Conservation (phyloP, 2,797 vertebrate genomes). For the Pristis pectinata region DNA sequence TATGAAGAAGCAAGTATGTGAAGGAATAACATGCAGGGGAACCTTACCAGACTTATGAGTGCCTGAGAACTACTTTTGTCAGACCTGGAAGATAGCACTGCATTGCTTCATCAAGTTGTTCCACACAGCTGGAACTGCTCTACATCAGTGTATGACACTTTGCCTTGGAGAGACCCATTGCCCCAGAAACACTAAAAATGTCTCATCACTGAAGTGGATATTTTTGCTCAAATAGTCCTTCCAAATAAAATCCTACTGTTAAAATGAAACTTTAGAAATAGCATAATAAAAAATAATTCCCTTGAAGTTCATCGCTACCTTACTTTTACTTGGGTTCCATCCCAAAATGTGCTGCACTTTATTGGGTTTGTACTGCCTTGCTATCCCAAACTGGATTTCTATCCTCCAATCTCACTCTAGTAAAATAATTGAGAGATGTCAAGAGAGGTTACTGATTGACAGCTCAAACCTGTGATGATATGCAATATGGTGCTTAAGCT, state of each 20-base stretch:
- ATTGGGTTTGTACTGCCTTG: not conserved
- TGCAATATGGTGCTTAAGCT: not conserved
- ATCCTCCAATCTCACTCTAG: not conserved
- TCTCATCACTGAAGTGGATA: not conserved
- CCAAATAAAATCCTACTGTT: not conserved
- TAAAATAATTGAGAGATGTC: not conserved
- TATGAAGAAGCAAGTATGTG: not conserved
- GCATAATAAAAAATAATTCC: not conserved
- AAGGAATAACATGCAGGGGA: not conserved
- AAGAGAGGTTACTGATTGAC: not conserved
- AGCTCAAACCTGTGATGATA: not conserved
- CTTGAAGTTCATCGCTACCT: not conserved
- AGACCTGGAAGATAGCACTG: not conserved
- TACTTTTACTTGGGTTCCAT: not conserved
- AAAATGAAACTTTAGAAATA: not conserved
- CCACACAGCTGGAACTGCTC: not conserved
- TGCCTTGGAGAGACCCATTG: not conserved
- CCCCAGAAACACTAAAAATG: not conserved
- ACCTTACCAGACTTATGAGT: not conserved
- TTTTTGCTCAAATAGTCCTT: not conserved
- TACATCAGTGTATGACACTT: not conserved
- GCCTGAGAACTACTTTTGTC: not conserved
- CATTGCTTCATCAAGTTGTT: not conserved
- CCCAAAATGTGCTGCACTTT: not conserved
- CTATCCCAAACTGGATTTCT: not conserved